phyloP scores from a whole-genome alignment of 2,888 invertebrate genomes.

The Chesias legatella region DNA sequence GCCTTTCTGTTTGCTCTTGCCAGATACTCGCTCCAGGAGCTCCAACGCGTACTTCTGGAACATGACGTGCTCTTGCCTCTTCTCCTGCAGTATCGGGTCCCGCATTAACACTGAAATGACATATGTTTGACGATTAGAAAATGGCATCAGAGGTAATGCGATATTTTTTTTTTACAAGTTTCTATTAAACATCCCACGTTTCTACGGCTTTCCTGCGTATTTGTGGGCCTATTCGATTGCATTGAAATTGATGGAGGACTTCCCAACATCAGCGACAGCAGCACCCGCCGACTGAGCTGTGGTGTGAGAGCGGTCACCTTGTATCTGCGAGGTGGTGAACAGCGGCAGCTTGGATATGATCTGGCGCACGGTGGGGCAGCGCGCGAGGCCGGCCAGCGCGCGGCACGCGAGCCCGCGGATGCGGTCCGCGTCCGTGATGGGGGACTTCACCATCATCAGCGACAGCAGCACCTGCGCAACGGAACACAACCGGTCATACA shows the following conservation, averaged over 20 bases:
- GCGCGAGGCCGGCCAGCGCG: slow-evolving; percentile 94
- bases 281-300: too few species aligned
- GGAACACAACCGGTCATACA: not conserved
- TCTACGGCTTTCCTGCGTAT: too few species aligned
- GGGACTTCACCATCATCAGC: slow-evolving; percentile 94
- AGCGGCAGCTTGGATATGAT: slow-evolving; percentile 97
- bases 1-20: slow-evolving; percentile 90
- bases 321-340: slow-evolving; percentile 95
- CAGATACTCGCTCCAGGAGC: slow-evolving; percentile 93
- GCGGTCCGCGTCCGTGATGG: slow-evolving; percentile 97
- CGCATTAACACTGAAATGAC: slow-evolving; percentile 89
- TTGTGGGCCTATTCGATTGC: too few species aligned
- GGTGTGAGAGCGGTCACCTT: slow-evolving; percentile 82
- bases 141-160: too few species aligned
- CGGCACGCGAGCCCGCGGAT: slow-evolving; percentile 96
- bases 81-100: slow-evolving; percentile 98
- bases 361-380: slow-evolving; percentile 96
- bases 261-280: too few species aligned
- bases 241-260: too few species aligned
- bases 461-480: slow-evolving; percentile 86
- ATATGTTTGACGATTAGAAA: too few species aligned
- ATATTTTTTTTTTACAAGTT: too few species aligned
- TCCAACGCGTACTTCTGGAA: slow-evolving; percentile 97
- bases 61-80: slow-evolving; percentile 95
- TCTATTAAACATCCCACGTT: too few species aligned